Base-by-base conservation (phyloP, 1,140 invertebrate genomes). In the Phymastichus coffea region DNA sequence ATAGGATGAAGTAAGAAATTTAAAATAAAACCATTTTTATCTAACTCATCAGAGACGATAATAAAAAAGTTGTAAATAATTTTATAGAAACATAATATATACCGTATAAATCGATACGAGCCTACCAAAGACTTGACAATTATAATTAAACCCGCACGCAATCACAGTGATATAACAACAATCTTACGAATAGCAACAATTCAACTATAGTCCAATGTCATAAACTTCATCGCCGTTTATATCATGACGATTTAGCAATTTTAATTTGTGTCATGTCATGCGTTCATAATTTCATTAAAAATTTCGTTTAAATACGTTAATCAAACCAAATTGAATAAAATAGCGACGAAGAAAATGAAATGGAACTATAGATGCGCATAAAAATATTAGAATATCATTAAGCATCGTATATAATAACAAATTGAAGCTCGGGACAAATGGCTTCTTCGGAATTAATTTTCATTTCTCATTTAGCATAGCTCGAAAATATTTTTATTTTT, bases 161-260 rank as follows among this genome's bases (percentile, higher is more conserved):
- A 76, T 78, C 73, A 75, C 76, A 79, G 71, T 66, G 72, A 70
- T 76, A 73, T 76, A 78, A 78, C 70, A 80, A 78, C 75, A 78
- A 77, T 74, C 76, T 79, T 80, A 78, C 69, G 76, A 77, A 76
- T 78, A 80, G 75, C 73, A 80, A 78, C 77, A 80, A 76, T 78
- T 75, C 66, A 73, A 72, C 69, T 62, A 70, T 70, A 73, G 69
- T 58, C 73, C 71, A 67, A 61, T 66, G 66, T 72, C 63, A 66
- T 75, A 67, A 73, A 70, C 65, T 64, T 65, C 70, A 58, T 62
- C 66, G 48, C 43, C 28, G 41, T 49, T 41, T 2, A 35, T 49
- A 22, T 40, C 20, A 15, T 9, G 43, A n/a, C n/a, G n/a, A n/a
- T n/a, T n/a, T n/a, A n/a, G n/a, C n/a, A n/a, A n/a, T n/a, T n/a